Base-by-base conservation (phyloP, 2,113 vertebrate species). In the Osmerus mordax region DNA sequence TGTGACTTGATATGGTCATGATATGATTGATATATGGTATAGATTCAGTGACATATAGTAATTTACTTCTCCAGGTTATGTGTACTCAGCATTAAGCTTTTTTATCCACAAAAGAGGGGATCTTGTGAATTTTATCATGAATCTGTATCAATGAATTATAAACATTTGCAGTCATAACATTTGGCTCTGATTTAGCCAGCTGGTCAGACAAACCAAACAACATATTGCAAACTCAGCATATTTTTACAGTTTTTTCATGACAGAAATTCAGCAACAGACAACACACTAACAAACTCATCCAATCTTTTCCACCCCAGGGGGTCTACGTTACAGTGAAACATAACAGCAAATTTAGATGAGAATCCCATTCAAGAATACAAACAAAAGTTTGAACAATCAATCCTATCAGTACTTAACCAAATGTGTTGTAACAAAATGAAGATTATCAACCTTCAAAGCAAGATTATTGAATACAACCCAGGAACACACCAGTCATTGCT, bases 381-480 rank as follows among this genome's bases (percentile, higher is more conserved):
- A 29, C 36, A 41, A 69, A 58, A 56, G 25, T 8, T 69, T 59
- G 25, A 25, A 65, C 29, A 41, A 65, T 12, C 29, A 65, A 65
- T 36, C 15, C 4, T 14, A 58, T 69, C 32, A 23, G 15, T 36
- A 56, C 32, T 61, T 36, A 41, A 70, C 32, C 56, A 4, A 18
- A 21, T 47, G 56, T 36, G 21, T 70, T 51, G 28, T 41, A 16
- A 70, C 68, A 61, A 61, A 12, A 23, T 7, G 32, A 23, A 25
- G 68, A 51, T 61, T 13, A 70, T 25, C n/a, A 21, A 59, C n/a
- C 68, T 70, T 60, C 56, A 60, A 59, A 70, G 68, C 1, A 3
- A 41, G 29, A 60, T 70, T 29, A 70, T 14, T 14, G 19, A 59
- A 8, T 56, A 19, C 28, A 36, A 70, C 15, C 67, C 18, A 29